A percentile compares a stretch with the other conserved stretches of the same genome.
phyloP scores from a whole-genome alignment of 2,113 vertebrate genomes.

The Balaeniceps rex region DNA sequence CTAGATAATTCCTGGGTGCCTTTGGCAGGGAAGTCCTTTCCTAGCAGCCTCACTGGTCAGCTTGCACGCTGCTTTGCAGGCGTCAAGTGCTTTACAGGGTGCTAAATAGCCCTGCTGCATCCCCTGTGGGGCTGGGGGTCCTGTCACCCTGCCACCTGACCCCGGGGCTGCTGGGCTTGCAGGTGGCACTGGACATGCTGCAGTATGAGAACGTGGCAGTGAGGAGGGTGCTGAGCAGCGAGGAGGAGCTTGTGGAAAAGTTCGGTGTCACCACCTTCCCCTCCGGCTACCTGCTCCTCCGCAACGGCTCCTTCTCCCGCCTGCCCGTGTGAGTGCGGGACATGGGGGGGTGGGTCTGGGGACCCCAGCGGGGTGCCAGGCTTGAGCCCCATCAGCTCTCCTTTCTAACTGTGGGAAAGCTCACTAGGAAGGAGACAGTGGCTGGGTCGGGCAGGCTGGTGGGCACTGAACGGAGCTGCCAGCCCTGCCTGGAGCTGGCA shows the following conservation, averaged over 20 bases:
- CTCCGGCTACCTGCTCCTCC: slow-evolving; percentile 82
- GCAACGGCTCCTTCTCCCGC: slow-evolving; percentile 73
- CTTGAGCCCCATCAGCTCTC: background rate
- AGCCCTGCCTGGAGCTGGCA: slow-evolving; percentile 29
- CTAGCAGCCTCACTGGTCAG: background rate
- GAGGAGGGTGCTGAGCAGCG: slow-evolving; percentile 80
- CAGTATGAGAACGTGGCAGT: slow-evolving; percentile 85
- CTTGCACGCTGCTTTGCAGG: background rate
- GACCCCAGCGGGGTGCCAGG: background rate
- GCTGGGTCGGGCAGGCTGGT: background rate
- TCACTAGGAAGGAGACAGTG: slow-evolving; percentile 45
- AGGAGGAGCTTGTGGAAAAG: slow-evolving; percentile 73
- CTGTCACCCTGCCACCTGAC: background rate
- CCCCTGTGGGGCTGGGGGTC: background rate
- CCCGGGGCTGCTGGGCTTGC: background rate
- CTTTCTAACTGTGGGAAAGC: slow-evolving; percentile 48
- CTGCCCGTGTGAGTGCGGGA: slow-evolving; percentile 81
- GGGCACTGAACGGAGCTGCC: background rate
- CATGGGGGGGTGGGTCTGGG: fast-evolving
- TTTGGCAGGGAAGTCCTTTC: background rate
- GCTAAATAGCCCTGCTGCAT: background rate
- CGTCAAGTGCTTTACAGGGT: background rate
- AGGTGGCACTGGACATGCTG: slow-evolving; percentile 90
- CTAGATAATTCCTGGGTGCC: background rate
- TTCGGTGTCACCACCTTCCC: slow-evolving; percentile 83